Conservation (phyloP, 2,888 invertebrate species). For the Pharmacophagus antenor region DNA sequence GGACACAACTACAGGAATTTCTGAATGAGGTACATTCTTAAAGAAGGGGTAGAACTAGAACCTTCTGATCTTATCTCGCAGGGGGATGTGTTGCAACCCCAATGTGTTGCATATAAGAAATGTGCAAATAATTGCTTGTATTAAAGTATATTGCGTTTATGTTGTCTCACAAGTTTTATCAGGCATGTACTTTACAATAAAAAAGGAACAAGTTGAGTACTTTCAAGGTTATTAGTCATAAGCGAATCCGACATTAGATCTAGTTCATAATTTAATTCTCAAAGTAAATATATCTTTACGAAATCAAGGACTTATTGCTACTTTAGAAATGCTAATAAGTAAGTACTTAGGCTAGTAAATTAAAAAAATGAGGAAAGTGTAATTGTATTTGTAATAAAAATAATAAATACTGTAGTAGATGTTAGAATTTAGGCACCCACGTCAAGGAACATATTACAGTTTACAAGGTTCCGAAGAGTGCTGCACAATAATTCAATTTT, state of each 20-base stretch:
- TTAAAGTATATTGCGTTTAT: not conserved
- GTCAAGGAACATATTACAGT: not conserved
- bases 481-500: not conserved
- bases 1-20: no score
- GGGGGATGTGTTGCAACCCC: no score
- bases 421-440: no score
- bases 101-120: no score
- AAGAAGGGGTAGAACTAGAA: no score
- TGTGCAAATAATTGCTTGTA: no score
- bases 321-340: not conserved
- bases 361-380: no score
- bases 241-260: not conserved
- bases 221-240: slow-evolving; percentile 5
- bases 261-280: not conserved
- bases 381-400: no score
- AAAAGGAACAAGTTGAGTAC: not conserved
- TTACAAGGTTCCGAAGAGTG: not conserved
- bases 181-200: not conserved
- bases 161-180: not conserved
- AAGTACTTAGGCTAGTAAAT: not conserved
- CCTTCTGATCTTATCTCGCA: no score
- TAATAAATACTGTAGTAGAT: no score
- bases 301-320: not conserved
- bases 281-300: not conserved
- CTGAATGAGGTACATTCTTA: no score